Percentiles rank a stretch among this genome's conserved stretches.
Evolutionary conservation across 2,888 invertebrate species (phyloP).

Genomic region (Napeogenes inachia): DNA sequence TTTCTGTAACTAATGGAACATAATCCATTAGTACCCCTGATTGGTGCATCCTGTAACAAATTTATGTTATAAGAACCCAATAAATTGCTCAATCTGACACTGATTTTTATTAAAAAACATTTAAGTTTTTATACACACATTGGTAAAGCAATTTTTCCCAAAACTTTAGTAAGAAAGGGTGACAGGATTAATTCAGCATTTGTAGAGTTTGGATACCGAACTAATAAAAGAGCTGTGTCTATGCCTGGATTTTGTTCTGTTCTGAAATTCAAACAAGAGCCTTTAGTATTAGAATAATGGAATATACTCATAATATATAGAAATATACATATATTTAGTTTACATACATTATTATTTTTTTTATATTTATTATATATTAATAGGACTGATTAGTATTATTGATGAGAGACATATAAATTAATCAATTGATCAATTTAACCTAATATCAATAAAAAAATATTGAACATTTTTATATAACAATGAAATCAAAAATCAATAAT

Average conservation of each 20-base stretch:
- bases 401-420: too few relatives aligned
- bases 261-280: slow-evolving; percentile 41
- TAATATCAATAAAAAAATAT: too few relatives aligned
- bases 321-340: too few relatives aligned
- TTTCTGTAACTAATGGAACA: slow-evolving; percentile 73
- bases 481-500: slow-evolving; percentile 13
- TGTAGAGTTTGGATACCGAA: slow-evolving; percentile 76
- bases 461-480: background rate
- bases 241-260: slow-evolving; percentile 64
- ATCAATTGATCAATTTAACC: too few relatives aligned
- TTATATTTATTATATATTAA: too few relatives aligned
- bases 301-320: too few relatives aligned
- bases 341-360: too few relatives aligned
- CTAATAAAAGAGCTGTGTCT: slow-evolving; percentile 36
- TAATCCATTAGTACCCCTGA: slow-evolving; percentile 77
- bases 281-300: background rate
- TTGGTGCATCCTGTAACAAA: slow-evolving; percentile 61
- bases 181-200: slow-evolving; percentile 72
- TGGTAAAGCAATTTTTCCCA: slow-evolving; percentile 66
- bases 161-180: slow-evolving; percentile 63
- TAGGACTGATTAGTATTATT: too few relatives aligned
- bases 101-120: slow-evolving; percentile 2
- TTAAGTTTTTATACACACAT: slow-evolving; percentile 49
- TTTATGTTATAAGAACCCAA: background rate
- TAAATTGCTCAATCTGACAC: too few relatives aligned